These are phyloP conservation scores for Montifringilla adamsi DNA, from an alignment of 2,113 vertebrate genomes.

Conservation along the genomic window DNA sequence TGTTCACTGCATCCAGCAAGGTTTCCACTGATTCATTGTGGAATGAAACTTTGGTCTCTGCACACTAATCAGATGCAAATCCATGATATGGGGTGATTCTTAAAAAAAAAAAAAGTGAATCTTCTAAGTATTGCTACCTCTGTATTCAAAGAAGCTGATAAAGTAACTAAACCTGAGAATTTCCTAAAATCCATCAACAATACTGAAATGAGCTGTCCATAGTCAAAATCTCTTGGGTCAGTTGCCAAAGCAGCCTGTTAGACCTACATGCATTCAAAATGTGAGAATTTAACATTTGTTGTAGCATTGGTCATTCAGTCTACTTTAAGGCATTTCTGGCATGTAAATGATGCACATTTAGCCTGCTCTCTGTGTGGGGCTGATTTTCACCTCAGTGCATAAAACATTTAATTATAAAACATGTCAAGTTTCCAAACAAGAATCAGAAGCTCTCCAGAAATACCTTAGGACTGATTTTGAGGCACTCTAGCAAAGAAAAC, in stretches of 20 bases:
- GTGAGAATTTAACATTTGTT: neutral
- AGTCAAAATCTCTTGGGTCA: neutral
- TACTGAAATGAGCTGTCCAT: neutral
- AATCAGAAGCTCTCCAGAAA: slow-evolving; percentile 44
- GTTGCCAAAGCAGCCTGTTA: neutral
- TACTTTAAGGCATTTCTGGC: neutral
- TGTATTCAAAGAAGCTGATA: neutral
- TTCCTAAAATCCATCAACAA: neutral
- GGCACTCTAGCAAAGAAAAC: slow-evolving; percentile 26
- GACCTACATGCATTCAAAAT: neutral
- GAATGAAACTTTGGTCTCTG: neutral
- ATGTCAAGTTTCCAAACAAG: slow-evolving; percentile 52
- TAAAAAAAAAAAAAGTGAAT: rapidly evolving
- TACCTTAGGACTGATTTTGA: slow-evolving; percentile 27
- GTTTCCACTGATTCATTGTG: neutral
- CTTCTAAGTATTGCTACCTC: neutral
- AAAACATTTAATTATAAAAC: slow-evolving; percentile 54
- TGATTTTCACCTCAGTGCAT: slow-evolving; percentile 48
- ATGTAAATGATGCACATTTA: neutral
- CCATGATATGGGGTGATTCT: neutral
- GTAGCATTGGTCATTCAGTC: neutral
- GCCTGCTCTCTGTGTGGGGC: slow-evolving; percentile 33
- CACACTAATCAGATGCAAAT: neutral
- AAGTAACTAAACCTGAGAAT: neutral
- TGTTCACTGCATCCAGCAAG: neutral